A percentile compares a stretch with the other conserved stretches of the same genome.
phyloP scores from a whole-genome alignment of 2,888 invertebrate species.

The Drosophila meridionalis region DNA sequence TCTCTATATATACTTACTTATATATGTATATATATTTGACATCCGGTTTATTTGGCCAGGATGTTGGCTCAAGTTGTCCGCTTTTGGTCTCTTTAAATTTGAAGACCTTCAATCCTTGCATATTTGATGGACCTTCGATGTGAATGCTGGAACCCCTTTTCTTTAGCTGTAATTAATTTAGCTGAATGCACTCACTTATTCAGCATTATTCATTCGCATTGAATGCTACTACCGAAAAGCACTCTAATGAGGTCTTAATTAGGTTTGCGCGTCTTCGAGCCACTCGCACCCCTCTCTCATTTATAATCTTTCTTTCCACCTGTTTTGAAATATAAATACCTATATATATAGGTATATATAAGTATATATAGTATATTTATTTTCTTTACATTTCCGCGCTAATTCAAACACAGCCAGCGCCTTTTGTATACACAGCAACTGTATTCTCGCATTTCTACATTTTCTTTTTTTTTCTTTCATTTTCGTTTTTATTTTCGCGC shows the following conservation, averaged over 20 bases:
- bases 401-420: conserved; percentile 43
- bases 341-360: background rate
- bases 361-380: background rate
- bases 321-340: background rate
- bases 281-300: conserved; percentile 21
- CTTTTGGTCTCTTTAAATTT: conserved; percentile 33
- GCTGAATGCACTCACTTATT: conserved; percentile 44
- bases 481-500: conserved; percentile 50
- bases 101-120: conserved; percentile 1
- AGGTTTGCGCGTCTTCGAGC: conserved; percentile 27
- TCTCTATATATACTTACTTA: conserved; percentile 37
- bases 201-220: conserved; percentile 21
- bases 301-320: conserved; percentile 31
- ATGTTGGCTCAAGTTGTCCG: conserved; percentile 55
- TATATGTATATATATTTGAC: conserved; percentile 57
- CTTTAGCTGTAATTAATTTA: conserved; percentile 49
- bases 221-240: background rate
- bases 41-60: conserved; percentile 70
- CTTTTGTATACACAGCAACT: conserved; percentile 1
- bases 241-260: conserved; percentile 58
- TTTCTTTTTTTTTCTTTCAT: background rate
- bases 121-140: conserved; percentile 1
- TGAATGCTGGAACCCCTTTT: conserved; percentile 1
- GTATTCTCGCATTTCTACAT: background rate
- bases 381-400: conserved; percentile 34